Evolutionary conservation across 2,888 invertebrate species (phyloP).

Genomic region (Drepanosiphum platanoidis): DNA sequence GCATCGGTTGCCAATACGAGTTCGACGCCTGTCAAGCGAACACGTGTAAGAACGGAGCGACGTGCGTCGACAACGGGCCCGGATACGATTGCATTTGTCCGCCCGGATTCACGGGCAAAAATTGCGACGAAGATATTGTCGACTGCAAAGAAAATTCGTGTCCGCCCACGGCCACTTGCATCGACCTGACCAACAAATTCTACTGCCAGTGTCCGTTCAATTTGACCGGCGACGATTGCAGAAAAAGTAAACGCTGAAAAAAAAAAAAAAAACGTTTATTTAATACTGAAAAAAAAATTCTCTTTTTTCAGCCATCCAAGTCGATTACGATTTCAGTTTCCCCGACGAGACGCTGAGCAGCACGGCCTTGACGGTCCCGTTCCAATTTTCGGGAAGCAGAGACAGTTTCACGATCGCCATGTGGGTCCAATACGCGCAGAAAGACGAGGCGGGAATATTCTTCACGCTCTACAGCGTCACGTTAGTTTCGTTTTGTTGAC

Average conservation of each 20-base stretch:
- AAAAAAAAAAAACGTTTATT: slow-evolving; percentile 56
- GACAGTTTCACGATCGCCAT: slow-evolving; percentile 88
- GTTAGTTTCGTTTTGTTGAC: slow-evolving; percentile 68
- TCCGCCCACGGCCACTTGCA: slow-evolving; percentile 91
- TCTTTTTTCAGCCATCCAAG: slow-evolving; percentile 84
- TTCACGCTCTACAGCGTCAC: slow-evolving; percentile 91
- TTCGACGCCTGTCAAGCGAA: slow-evolving; percentile 91
- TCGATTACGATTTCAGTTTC: slow-evolving; percentile 97
- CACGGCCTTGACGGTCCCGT: slow-evolving; percentile 92
- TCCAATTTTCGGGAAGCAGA: slow-evolving; percentile 78
- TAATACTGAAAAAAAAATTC: slow-evolving; percentile 62
- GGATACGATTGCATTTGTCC: slow-evolving; percentile 89
- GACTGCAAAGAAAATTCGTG: slow-evolving; percentile 95
- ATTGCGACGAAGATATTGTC: slow-evolving; percentile 89
- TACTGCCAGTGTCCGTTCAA: slow-evolving; percentile 98
- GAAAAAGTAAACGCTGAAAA: slow-evolving; percentile 79
- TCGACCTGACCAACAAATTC: slow-evolving; percentile 88
- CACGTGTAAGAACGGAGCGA: slow-evolving; percentile 93
- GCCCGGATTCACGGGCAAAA: slow-evolving; percentile 79
- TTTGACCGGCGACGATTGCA: slow-evolving; percentile 93
- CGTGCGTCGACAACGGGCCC: slow-evolving; percentile 85
- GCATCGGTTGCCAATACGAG: slow-evolving; percentile 92
- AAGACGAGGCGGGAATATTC: slow-evolving; percentile 92
- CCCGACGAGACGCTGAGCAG: slow-evolving; percentile 89
- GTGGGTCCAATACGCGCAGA: slow-evolving; percentile 95